phyloP scores from a whole-genome alignment of 2,797 vertebrate genomes.

The Poeciliopsis infans region DNA sequence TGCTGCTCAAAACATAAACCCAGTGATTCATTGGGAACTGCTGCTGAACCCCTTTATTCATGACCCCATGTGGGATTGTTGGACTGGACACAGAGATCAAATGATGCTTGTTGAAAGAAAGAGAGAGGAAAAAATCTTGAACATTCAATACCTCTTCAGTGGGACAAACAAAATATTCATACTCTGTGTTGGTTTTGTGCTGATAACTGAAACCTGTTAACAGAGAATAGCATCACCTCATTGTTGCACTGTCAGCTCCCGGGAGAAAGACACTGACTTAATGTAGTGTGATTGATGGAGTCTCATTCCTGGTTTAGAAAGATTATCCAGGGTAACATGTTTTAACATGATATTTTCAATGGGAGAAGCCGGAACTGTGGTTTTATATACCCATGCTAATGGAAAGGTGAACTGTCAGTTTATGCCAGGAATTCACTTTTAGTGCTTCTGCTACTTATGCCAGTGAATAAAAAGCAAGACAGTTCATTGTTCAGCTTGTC shows the following conservation, averaged over 20 bases:
- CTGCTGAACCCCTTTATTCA: background rate
- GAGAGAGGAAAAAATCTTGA: background rate
- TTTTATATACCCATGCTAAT: conserved; percentile 49
- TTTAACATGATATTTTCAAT: conserved; percentile 57
- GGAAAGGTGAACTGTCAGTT: conserved; percentile 65
- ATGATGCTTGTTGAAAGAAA: background rate
- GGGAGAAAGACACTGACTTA: conserved; percentile 65
- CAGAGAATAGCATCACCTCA: conserved; percentile 52
- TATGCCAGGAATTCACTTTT: conserved; percentile 47
- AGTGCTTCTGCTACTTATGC: conserved; percentile 16
- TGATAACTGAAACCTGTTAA: conserved; percentile 56
- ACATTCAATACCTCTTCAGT: background rate
- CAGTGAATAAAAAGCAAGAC: conserved; percentile 11
- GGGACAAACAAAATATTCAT: background rate
- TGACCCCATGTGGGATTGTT: background rate
- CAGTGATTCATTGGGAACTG: conserved; percentile 4
- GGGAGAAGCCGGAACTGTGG: conserved; percentile 37
- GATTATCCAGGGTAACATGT: conserved; percentile 63
- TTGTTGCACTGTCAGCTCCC: conserved; percentile 64
- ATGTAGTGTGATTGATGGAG: conserved; percentile 68
- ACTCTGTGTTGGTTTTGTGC: conserved; percentile 18
- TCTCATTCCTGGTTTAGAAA: conserved; percentile 62
- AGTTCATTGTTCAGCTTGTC: background rate
- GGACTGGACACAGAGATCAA: conserved; percentile 3
- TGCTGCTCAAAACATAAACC: conserved; percentile 1